A percentile compares a stretch with the other conserved stretches of the same genome.
Conservation (phyloP, 2,888 invertebrate genomes). For the Choreutis nemorana region DNA sequence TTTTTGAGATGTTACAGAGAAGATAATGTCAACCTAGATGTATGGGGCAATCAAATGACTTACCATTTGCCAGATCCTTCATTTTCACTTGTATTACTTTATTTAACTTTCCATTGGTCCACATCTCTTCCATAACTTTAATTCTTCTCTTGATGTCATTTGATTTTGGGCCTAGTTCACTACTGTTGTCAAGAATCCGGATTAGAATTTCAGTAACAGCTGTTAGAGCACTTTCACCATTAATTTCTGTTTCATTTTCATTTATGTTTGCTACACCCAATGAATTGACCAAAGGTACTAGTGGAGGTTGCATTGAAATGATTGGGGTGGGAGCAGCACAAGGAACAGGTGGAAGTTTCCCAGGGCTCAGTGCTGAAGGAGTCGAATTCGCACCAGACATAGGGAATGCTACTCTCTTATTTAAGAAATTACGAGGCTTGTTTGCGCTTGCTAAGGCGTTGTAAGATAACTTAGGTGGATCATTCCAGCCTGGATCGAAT, state of each 20-base stretch:
- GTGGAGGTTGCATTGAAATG: constrained; percentile 15
- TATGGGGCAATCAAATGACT: too few species aligned
- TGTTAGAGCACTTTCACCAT: constrained; percentile 29
- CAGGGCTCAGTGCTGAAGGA: constrained; percentile 15
- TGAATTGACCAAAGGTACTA: constrained; percentile 8
- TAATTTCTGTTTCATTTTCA: constrained; percentile 20
- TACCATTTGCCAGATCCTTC: constrained; percentile 64
- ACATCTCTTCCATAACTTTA: constrained; percentile 63
- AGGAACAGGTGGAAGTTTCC: constrained; percentile 16
- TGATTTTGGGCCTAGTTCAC: constrained; percentile 44
- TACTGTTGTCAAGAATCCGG: constrained; percentile 33
- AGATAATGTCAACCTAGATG: too few species aligned
- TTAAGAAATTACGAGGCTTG: constrained; percentile 51
- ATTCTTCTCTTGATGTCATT: constrained; percentile 64
- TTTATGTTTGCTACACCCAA: too few species aligned
- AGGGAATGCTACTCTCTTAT: constrained; percentile 64
- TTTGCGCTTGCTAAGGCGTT: constrained; percentile 37
- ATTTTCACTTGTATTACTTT: constrained; percentile 49
- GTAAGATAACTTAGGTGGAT: constrained; percentile 61
- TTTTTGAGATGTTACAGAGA: too few species aligned
- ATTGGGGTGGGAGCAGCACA: constrained; percentile 33
- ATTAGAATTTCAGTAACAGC: constrained; percentile 41
- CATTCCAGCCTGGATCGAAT: constrained; percentile 67
- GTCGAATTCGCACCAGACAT: constrained; percentile 26
- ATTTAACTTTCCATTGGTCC: constrained; percentile 64